Conservation (phyloP, 2,888 invertebrate species). For the Brachynemurus nebulosus region DNA sequence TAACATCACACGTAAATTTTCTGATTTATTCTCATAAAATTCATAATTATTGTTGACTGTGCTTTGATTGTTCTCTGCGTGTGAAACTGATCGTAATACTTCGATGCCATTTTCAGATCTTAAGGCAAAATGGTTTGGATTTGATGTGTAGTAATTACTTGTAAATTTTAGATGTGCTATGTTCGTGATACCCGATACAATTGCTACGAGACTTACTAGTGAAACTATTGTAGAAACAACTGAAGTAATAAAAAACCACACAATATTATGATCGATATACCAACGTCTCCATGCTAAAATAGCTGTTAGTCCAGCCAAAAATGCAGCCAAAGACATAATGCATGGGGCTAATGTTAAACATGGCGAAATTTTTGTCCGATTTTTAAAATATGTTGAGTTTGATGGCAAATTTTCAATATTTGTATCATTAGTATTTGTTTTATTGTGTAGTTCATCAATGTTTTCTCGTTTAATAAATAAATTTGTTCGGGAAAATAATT, state of each 20-base stretch:
- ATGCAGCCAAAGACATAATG: conserved; percentile 36
- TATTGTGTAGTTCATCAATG: neutral
- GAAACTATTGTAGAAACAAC: conserved; percentile 39
- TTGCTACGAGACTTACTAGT: conserved; percentile 23
- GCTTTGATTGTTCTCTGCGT: neutral
- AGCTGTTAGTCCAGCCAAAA: conserved; percentile 38
- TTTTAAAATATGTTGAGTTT: too few relatives aligned
- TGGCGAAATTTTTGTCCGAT: too few relatives aligned
- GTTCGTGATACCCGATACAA: conserved; percentile 2
- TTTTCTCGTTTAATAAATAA: conserved; percentile 14
- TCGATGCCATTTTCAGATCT: neutral
- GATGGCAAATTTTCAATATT: too few relatives aligned
- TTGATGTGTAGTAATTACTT: neutral
- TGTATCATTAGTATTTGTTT: neutral
- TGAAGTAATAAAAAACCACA: conserved; percentile 43
- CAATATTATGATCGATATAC: conserved; percentile 53
- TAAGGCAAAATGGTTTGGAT: conserved; percentile 2
- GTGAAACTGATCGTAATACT: neutral
- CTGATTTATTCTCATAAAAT: conserved; percentile 1
- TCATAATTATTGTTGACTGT: neutral
- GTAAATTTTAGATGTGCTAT: conserved; percentile 1
- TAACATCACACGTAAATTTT: conserved; percentile 30
- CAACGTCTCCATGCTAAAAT: conserved; percentile 47
- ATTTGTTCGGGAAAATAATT: conserved; percentile 3
- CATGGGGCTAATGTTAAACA: conserved; percentile 35